phyloP scores from a whole-genome alignment of 2,797 vertebrate species.

The Prunella strophiata region DNA sequence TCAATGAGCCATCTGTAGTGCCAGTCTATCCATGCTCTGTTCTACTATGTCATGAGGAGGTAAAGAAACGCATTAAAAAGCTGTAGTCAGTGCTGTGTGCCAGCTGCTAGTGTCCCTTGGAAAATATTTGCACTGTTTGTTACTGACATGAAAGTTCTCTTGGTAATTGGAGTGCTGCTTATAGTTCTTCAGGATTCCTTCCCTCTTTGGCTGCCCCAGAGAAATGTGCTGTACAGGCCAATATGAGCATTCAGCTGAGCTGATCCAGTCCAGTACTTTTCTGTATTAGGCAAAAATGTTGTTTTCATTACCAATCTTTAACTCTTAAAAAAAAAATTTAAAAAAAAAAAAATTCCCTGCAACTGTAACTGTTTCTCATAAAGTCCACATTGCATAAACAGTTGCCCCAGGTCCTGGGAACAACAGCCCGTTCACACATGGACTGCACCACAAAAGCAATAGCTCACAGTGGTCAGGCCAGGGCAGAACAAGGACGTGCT shows the following conservation, averaged over 20 bases:
- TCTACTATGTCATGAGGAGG: neutral
- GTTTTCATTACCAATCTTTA: slow-evolving; percentile 69
- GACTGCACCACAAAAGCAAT: slow-evolving; percentile 14
- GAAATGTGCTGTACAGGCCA: slow-evolving; percentile 9
- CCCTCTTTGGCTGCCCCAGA: slow-evolving; percentile 1
- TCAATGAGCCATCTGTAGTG: neutral
- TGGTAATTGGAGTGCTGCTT: slow-evolving; percentile 50
- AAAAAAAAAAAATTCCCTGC: neutral
- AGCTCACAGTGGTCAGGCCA: slow-evolving; percentile 37
- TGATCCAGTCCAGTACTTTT: slow-evolving; percentile 59
- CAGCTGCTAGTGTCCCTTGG: slow-evolving; percentile 29
- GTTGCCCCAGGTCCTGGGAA: slow-evolving; percentile 72
- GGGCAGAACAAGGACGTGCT: slow-evolving; percentile 28
- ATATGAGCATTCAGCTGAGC: slow-evolving; percentile 39
- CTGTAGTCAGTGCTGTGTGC: neutral
- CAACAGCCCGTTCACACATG: neutral
- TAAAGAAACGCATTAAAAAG: neutral
- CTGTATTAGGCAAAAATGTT: slow-evolving; percentile 72
- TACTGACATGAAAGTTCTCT: slow-evolving; percentile 55
- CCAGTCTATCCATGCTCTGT: neutral
- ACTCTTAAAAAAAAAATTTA: neutral
- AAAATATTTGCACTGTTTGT: slow-evolving; percentile 57
- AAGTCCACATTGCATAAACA: slow-evolving; percentile 66
- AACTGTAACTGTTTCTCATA: slow-evolving; percentile 67
- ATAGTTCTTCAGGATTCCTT: slow-evolving; percentile 47